These are phyloP conservation scores for Xyliphius kryptos DNA, from an alignment of 2,113 vertebrate genomes.

Conservation along the genomic window DNA sequence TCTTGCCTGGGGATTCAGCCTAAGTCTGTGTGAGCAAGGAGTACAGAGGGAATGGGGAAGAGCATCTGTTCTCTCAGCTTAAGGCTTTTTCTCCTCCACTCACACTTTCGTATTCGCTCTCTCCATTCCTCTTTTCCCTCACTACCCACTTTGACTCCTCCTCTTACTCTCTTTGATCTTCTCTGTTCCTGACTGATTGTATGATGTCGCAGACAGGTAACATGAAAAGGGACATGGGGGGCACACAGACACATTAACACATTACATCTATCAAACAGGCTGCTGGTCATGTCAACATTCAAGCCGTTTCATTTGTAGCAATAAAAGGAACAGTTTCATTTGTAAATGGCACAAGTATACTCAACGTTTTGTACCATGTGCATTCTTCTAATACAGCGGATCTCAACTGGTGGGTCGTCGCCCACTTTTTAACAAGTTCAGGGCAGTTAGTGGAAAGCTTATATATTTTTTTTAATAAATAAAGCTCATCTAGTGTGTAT, in stretches of 20 bases:
- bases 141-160: background rate
- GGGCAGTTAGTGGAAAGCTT: no score
- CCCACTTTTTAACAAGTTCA: no score
- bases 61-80: slow-evolving; percentile 38
- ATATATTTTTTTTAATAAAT: no score
- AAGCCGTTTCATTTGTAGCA: background rate
- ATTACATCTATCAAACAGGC: background rate
- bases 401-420: no score
- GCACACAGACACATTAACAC: slow-evolving; percentile 8
- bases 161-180: slow-evolving; percentile 25
- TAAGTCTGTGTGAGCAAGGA: slow-evolving; percentile 29
- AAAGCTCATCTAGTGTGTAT: no score
- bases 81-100: slow-evolving; percentile 19
- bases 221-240: slow-evolving; percentile 25
- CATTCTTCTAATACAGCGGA: no score
- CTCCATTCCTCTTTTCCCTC: slow-evolving; percentile 5
- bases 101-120: background rate
- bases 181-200: slow-evolving; percentile 31
- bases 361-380: no score
- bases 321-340: slow-evolving; percentile 14
- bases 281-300: slow-evolving; percentile 8
- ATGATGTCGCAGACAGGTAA: slow-evolving; percentile 34
- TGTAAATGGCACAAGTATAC: background rate
- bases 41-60: slow-evolving; percentile 13
- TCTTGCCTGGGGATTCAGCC: slow-evolving; percentile 37